Evolutionary conservation across 1,140 invertebrate genomes (phyloP).

Genomic region (Drosophila kepulauana): DNA sequence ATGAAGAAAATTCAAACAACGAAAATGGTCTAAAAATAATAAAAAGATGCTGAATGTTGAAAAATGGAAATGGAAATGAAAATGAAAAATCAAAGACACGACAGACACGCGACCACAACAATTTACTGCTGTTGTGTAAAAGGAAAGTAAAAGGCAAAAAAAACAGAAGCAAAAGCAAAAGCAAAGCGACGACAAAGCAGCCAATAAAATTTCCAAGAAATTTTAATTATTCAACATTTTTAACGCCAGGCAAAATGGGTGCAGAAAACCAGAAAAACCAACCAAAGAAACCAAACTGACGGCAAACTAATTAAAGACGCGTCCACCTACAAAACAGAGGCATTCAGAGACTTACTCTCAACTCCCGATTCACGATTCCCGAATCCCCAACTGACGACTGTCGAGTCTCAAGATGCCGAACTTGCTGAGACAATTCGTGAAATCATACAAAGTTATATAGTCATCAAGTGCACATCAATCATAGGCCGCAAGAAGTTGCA

Average conservation of each 20-base stretch:
- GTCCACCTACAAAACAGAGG: conserved; percentile 74
- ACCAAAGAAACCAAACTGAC: conserved; percentile 31
- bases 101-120: conserved; percentile 71
- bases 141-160: neutral
- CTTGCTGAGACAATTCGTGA: conserved; percentile 44
- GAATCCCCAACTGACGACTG: conserved; percentile 3
- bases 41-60: conserved; percentile 6
- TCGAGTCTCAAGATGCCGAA: conserved; percentile 13
- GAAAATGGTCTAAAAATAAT: conserved; percentile 35
- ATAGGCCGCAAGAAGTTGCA: conserved; percentile 70
- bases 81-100: conserved; percentile 57
- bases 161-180: neutral
- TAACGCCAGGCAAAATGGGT: conserved; percentile 76
- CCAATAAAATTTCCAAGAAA: conserved; percentile 76
- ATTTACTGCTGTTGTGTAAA: conserved; percentile 36
- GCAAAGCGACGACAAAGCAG: conserved; percentile 47
- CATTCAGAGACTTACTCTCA: conserved; percentile 8
- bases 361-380: conserved; percentile 16
- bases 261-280: conserved; percentile 21
- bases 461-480: conserved; percentile 82
- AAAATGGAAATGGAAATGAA: conserved; percentile 13
- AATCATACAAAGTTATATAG: conserved; percentile 83
- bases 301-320: conserved; percentile 78
- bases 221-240: conserved; percentile 84
- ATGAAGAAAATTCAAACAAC: conserved; percentile 14